These are phyloP conservation scores for Metridium senile DNA, from an alignment of 92 coral and sea anemone species.

Conservation along the genomic window DNA sequence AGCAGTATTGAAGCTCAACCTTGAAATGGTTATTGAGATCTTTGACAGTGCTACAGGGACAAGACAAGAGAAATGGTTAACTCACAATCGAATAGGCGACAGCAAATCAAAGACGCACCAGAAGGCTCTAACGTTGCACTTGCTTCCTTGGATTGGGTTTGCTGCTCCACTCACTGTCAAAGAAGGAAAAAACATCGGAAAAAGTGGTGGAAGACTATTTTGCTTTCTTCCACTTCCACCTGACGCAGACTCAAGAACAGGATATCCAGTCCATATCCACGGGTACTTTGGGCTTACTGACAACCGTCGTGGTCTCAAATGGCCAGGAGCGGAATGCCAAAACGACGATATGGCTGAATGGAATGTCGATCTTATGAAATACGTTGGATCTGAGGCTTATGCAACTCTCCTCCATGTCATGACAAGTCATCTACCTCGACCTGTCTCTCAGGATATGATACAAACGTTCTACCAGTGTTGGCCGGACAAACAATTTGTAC, in stretches of 20 bases:
- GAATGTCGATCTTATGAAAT: conserved; percentile 70
- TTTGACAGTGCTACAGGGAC: background rate
- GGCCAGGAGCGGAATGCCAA: conserved; percentile 93
- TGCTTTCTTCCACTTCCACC: conserved; percentile 98
- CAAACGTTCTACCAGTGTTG: conserved; percentile 64
- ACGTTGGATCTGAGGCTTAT: conserved; percentile 68
- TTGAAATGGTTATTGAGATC: conserved; percentile 61
- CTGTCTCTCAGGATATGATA: conserved; percentile 11
- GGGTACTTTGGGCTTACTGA: conserved; percentile 93
- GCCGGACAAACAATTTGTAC: conserved; percentile 60
- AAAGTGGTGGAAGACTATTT: conserved; percentile 74
- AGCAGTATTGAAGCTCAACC: conserved; percentile 40
- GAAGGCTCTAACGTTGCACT: conserved; percentile 50
- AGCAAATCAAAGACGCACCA: conserved; percentile 39
- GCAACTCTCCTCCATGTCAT: conserved; percentile 55
- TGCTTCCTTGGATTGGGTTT: conserved; percentile 89
- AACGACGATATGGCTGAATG: conserved; percentile 87
- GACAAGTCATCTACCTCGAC: conserved; percentile 1
- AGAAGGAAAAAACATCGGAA: conserved; percentile 28
- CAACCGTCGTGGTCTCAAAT: conserved; percentile 91
- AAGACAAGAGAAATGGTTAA: conserved; percentile 61
- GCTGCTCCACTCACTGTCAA: conserved; percentile 68
- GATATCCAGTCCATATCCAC: conserved; percentile 86
- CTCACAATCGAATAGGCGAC: conserved; percentile 73
- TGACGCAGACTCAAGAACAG: conserved; percentile 84